A percentile compares a stretch with the other conserved stretches of the same genome.
Evolutionary conservation across 1,140 invertebrate species (phyloP).

Genomic region (Oncopodura yosiiana): DNA sequence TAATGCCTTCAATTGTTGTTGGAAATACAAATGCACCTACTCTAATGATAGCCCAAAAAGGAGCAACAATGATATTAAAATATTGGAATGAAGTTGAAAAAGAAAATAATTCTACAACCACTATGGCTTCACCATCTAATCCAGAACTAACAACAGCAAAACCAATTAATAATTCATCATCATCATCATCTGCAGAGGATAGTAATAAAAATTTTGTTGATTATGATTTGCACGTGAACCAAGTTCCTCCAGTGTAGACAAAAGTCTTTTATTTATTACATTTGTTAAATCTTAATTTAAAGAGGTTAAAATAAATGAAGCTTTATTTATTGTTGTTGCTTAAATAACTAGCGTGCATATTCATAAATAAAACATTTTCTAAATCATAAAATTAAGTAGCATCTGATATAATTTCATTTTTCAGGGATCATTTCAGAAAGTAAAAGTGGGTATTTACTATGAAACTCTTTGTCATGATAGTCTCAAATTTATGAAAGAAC

Average conservation of each 20-base stretch:
- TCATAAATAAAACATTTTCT: background rate
- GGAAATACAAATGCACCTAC: constrained; percentile 45
- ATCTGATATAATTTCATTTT: background rate
- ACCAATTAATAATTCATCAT: too few relatives aligned
- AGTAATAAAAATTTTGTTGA: too few relatives aligned
- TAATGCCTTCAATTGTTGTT: constrained; percentile 49
- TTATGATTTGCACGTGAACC: too few relatives aligned
- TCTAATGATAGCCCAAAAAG: constrained; percentile 46
- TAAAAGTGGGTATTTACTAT: constrained; percentile 45
- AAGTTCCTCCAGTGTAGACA: too few relatives aligned
- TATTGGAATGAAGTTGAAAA: constrained; percentile 21
- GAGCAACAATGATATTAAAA: constrained; percentile 30
- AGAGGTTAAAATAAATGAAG: too few relatives aligned
- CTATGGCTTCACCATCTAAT: too few relatives aligned
- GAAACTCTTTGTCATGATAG: constrained; percentile 48
- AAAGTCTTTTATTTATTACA: too few relatives aligned
- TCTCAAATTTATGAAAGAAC: constrained; percentile 40
- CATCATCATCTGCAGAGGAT: too few relatives aligned
- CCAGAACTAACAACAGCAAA: too few relatives aligned
- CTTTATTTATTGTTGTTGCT: background rate
- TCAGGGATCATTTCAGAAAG: constrained; percentile 11
- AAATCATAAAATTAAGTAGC: background rate
- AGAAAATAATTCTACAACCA: background rate
- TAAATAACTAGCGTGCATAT: background rate
- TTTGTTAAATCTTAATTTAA: too few relatives aligned